Conservation (phyloP, 2,797 vertebrate species). For the Crypturellus tataupa region DNA sequence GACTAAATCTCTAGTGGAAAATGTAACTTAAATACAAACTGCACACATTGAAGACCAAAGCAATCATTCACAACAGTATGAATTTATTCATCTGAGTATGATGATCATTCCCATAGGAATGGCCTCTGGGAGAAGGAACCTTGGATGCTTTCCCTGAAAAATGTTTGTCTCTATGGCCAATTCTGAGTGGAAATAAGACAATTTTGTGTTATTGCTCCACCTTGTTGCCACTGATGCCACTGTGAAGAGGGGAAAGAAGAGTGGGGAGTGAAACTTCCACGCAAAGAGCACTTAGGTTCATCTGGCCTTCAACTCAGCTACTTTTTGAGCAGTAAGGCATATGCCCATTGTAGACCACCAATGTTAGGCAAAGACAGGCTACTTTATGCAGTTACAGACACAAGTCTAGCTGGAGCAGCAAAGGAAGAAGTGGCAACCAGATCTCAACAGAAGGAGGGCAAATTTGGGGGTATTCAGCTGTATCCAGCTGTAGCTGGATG, state of each 20-base stretch:
- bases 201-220: neutral
- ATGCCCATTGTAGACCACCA: neutral
- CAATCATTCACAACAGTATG: neutral
- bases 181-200: neutral
- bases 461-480: neutral
- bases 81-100: neutral
- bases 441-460: neutral
- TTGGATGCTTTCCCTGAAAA: neutral
- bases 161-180: neutral
- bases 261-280: neutral
- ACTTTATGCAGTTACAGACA: neutral
- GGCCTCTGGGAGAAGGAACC: neutral
- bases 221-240: neutral
- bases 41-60: neutral
- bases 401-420: accelerated
- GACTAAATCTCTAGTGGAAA: neutral
- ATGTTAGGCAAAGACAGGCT: neutral
- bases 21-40: neutral
- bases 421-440: neutral
- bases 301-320: accelerated
- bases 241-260: neutral
- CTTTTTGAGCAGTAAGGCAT: neutral
- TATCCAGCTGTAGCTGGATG: neutral
- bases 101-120: neutral
- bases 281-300: accelerated